Evolutionary conservation across 2,797 vertebrate species (phyloP).

Genomic region (Gambelia wislizenii): DNA sequence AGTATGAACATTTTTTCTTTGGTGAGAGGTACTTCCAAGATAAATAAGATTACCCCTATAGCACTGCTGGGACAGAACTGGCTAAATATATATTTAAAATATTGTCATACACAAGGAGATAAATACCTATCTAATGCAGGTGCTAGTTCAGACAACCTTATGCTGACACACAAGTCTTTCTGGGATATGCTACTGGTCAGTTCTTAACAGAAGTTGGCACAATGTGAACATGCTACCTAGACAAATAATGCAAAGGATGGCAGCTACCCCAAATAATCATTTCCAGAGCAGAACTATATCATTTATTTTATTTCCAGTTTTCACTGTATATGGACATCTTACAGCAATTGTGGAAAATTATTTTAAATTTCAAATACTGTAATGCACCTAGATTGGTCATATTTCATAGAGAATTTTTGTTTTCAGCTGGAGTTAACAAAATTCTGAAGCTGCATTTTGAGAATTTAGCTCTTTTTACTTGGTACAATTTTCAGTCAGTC

Average conservation of each 20-base stretch:
- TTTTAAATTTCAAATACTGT: background rate
- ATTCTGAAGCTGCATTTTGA: background rate
- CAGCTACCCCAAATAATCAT: background rate
- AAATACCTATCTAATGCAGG: background rate
- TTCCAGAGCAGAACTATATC: background rate
- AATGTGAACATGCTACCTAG: background rate
- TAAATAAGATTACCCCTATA: background rate
- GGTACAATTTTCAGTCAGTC: background rate
- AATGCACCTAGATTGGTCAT: background rate
- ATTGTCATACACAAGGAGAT: background rate
- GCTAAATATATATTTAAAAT: background rate
- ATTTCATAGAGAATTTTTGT: background rate
- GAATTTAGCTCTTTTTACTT: background rate
- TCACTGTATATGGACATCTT: background rate
- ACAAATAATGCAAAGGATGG: background rate
- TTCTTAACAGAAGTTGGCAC: background rate
- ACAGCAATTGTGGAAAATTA: background rate
- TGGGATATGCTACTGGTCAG: background rate
- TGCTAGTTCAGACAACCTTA: background rate
- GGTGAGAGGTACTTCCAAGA: background rate
- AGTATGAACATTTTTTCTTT: background rate
- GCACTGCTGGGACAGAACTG: background rate
- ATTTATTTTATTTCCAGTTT: background rate
- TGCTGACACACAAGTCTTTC: background rate
- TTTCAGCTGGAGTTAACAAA: background rate